Evolutionary conservation across 2,113 vertebrate genomes (phyloP).

Genomic region (Ivindomyrus marchei): DNA sequence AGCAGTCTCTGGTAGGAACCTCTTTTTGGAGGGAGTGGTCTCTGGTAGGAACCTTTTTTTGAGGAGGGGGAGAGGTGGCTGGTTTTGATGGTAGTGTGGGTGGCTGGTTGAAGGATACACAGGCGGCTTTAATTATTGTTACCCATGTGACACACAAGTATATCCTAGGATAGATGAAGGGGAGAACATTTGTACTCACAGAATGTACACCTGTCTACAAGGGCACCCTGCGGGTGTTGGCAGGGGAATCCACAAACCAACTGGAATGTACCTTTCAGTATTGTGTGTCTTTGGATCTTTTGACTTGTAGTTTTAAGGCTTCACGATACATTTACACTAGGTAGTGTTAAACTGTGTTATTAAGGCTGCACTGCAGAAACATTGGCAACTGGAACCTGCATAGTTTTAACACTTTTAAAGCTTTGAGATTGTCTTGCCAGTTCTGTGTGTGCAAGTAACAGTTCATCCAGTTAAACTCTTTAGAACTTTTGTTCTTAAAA

Average conservation of each 20-base stretch:
- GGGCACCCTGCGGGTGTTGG: background rate
- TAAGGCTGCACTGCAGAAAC: background rate
- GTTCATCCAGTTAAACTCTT: background rate
- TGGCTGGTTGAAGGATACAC: background rate
- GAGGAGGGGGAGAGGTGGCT: background rate
- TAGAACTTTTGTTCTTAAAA: background rate
- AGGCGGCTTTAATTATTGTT: background rate
- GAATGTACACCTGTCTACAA: background rate
- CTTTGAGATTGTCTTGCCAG: background rate
- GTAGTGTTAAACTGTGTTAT: background rate
- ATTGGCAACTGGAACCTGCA: background rate
- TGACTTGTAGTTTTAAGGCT: background rate
- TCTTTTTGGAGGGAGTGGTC: background rate
- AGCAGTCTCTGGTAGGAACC: background rate
- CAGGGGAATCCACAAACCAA: background rate
- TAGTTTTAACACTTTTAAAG: background rate
- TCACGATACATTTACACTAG: background rate
- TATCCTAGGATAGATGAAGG: background rate
- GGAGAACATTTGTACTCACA: background rate
- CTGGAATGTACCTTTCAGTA: background rate
- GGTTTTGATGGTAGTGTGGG: background rate
- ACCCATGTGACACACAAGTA: background rate
- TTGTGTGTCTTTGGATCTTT: background rate
- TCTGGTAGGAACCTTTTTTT: background rate
- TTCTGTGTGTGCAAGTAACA: background rate